Conservation (phyloP, 1,140 invertebrate genomes). For the Kradibia gibbosae region DNA sequence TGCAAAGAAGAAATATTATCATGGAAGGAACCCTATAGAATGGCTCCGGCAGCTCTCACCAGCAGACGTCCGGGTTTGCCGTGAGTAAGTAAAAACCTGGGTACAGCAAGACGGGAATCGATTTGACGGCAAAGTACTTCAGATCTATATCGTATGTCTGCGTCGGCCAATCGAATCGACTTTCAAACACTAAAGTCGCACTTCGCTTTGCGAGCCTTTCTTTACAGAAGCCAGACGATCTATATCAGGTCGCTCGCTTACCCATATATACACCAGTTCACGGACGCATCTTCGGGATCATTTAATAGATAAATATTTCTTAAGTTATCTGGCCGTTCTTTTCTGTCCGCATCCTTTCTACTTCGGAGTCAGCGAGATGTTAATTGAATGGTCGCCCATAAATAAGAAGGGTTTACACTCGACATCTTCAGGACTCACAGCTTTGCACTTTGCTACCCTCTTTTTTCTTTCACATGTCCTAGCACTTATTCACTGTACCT, state of each 20-base stretch:
- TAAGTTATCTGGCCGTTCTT: not conserved
- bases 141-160: not conserved
- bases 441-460: constrained; percentile 14
- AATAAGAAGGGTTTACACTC: constrained; percentile 49
- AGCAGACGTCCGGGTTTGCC: not conserved
- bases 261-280: not conserved
- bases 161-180: not conserved
- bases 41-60: not conserved
- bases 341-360: not conserved
- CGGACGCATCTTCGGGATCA: not conserved
- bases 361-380: constrained; percentile 31
- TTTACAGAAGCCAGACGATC: not conserved
- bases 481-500: not conserved
- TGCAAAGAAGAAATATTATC: not conserved
- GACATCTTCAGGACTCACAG: constrained; percentile 34
- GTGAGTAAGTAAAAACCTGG: not conserved
- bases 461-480: constrained; percentile 9
- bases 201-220: not conserved
- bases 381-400: constrained; percentile 52
- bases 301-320: constrained; percentile 14
- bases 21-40: not conserved
- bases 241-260: not conserved
- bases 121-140: constrained; percentile 2
- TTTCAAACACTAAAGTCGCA: not conserved
- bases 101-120: constrained; percentile 13